Evolutionary conservation across 2,113 vertebrate genomes (phyloP), one percentile per base, ranked within the genome.

Genomic region (Heliornis fulica): DNA sequence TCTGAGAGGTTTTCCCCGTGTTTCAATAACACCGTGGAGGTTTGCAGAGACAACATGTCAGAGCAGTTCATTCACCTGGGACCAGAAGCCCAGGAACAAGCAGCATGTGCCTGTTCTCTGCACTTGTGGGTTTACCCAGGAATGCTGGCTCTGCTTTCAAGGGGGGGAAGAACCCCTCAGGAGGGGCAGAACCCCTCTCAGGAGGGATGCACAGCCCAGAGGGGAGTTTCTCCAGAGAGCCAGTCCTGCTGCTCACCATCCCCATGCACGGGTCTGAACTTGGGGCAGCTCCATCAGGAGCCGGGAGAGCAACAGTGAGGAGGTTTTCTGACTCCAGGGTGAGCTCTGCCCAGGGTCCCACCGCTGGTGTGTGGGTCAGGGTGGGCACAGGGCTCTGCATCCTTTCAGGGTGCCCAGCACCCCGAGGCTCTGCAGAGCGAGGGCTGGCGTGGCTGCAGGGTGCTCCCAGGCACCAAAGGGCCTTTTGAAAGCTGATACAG

Each of bases 31-130:
- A 17, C 13, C 0, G 45, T 10, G 51, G 36, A 32, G 32, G 65
- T 46, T 54, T 65, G 45, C 65, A 54, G 59, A 40, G 71, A 32
- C 34, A 53, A 31, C 29, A 7, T 3, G 9, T 48, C 9, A 6
- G 64, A 71, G 76, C 5, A 2, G 31, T 36, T 54, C 14, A 4
- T n/a, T 43, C 40, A 3, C 51, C 25, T 2, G 4, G 56, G 36
- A 31, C 26, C 28, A 9, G 51, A 34, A 66, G 66, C 22, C 9
- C 57, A 4, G 32, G 45, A 32, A 18, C 6, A 7, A 14, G 18
- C 21, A 9, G 17, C 1, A 0, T 3, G 1, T 17, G 12, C 36
- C 17, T 25, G 18, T n/a, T 51, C 43, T 43, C 41, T 31, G 34
- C 29, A 10, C 1, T 23, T 59, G 34, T 25, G 10, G 26, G 13